A percentile compares a stretch with the other conserved stretches of the same genome.
Conservation (phyloP, 2,888 invertebrate species). For the Falcaria lacertinaria region DNA sequence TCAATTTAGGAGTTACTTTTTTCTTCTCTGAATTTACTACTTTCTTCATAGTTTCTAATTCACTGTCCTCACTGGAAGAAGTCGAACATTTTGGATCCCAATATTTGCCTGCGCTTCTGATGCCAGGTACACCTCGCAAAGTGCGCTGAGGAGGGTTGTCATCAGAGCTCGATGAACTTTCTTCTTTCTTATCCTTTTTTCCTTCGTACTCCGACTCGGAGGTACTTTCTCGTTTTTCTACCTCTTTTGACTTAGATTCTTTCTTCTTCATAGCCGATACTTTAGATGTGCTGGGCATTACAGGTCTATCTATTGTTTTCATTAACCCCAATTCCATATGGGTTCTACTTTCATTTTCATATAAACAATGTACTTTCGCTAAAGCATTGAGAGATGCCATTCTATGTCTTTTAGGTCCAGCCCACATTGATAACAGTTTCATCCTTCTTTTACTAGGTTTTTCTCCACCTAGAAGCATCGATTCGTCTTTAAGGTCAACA, state of each 20-base stretch:
- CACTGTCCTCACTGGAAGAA: conserved; percentile 80
- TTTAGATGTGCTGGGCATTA: conserved; percentile 76
- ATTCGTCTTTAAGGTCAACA: conserved; percentile 63
- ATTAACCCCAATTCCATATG: conserved; percentile 82
- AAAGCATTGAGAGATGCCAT: conserved; percentile 93
- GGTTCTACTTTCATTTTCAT: conserved; percentile 91
- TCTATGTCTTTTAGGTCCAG: conserved; percentile 89
- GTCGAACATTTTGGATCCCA: conserved; percentile 89
- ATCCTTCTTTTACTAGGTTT: conserved; percentile 75
- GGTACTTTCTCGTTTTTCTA: conserved; percentile 64
- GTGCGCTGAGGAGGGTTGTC: conserved; percentile 79
- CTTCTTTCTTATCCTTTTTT: conserved; percentile 60
- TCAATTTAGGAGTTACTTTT: conserved; percentile 48
- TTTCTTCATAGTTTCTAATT: conserved; percentile 67
- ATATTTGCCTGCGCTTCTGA: conserved; percentile 88
- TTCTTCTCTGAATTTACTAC: conserved; percentile 53
- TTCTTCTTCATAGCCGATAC: conserved; percentile 63
- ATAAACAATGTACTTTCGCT: conserved; percentile 94
- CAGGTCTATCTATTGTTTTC: conserved; percentile 68
- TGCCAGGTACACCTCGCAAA: conserved; percentile 85
- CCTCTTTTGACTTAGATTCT: conserved; percentile 59
- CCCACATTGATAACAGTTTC: conserved; percentile 84
- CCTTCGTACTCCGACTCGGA: conserved; percentile 74
- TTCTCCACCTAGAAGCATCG: conserved; percentile 50
- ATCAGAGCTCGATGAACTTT: conserved; percentile 73